Conservation (phyloP, 1,140 invertebrate genomes). For the Drosophila nannoptera region DNA sequence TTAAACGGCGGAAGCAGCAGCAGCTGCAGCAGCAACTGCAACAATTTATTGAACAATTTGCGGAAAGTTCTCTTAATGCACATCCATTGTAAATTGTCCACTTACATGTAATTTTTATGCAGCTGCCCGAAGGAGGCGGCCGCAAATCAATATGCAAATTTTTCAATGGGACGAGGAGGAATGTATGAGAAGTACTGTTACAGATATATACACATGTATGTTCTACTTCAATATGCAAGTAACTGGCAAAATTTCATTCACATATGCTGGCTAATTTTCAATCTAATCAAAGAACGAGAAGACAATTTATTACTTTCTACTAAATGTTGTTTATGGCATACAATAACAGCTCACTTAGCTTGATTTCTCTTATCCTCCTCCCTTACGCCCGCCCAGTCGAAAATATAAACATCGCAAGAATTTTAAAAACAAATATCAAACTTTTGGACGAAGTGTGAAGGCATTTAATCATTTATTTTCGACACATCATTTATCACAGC, state of each 20-base stretch:
- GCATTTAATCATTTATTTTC: constrained; percentile 77
- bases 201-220: no score
- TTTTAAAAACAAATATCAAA: constrained; percentile 37
- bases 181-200: no score
- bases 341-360: not conserved
- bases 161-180: no score
- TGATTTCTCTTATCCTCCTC: not conserved
- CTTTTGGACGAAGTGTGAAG: constrained; percentile 27
- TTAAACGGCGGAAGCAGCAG: constrained; percentile 1
- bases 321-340: no score
- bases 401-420: constrained; percentile 1
- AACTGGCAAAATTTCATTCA: no score
- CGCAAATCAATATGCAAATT: not conserved
- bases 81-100: constrained; percentile 16
- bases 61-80: constrained; percentile 15
- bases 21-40: not conserved
- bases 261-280: no score
- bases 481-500: constrained; percentile 73
- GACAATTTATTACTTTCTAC: no score
- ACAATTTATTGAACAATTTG: constrained; percentile 9
- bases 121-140: constrained; percentile 12
- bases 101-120: constrained; percentile 9
- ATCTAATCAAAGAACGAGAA: no score
- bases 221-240: no score
- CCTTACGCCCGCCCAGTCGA: not conserved